These are phyloP conservation scores for Pogonocherus hispidulus DNA, from an alignment of 2,888 invertebrate species.

Conservation along the genomic window DNA sequence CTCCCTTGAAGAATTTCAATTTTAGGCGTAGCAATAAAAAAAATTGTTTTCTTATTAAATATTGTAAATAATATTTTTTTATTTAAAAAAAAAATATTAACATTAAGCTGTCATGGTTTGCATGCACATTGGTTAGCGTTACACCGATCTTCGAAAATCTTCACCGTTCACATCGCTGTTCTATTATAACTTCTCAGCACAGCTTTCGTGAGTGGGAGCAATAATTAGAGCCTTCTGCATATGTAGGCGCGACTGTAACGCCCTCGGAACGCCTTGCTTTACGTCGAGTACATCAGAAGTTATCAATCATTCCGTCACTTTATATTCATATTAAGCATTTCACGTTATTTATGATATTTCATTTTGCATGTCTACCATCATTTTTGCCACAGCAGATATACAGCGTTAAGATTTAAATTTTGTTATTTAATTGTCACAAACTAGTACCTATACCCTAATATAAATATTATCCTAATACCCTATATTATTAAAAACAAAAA, in stretches of 20 bases:
- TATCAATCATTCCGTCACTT: slow-evolving; percentile 36
- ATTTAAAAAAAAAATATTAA: too few species aligned
- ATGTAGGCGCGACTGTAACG: slow-evolving; percentile 49
- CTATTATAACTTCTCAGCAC: slow-evolving; percentile 4
- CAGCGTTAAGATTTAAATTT: neutral
- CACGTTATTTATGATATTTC: slow-evolving; percentile 31
- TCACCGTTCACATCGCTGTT: slow-evolving; percentile 2
- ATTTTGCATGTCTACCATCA: slow-evolving; percentile 23
- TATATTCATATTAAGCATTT: slow-evolving; percentile 34
- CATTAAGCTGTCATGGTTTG: too few species aligned
- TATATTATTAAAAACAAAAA: too few species aligned
- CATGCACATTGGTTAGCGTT: neutral
- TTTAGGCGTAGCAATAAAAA: too few species aligned
- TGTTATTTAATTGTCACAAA: neutral
- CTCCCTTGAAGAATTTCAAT: too few species aligned
- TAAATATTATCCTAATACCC: too few species aligned
- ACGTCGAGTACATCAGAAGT: slow-evolving; percentile 31
- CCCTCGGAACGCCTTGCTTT: slow-evolving; percentile 47
- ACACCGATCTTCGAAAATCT: neutral
- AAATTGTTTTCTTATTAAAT: too few species aligned
- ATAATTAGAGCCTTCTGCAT: slow-evolving; percentile 52
- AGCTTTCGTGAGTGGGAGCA: slow-evolving; percentile 52
- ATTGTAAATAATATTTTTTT: too few species aligned
- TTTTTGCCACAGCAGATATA: neutral
- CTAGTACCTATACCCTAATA: too few species aligned